Evolutionary conservation across 2,888 invertebrate genomes (phyloP), one percentile per base, ranked within the genome.

Genomic region (Diabrotica balteata): DNA sequence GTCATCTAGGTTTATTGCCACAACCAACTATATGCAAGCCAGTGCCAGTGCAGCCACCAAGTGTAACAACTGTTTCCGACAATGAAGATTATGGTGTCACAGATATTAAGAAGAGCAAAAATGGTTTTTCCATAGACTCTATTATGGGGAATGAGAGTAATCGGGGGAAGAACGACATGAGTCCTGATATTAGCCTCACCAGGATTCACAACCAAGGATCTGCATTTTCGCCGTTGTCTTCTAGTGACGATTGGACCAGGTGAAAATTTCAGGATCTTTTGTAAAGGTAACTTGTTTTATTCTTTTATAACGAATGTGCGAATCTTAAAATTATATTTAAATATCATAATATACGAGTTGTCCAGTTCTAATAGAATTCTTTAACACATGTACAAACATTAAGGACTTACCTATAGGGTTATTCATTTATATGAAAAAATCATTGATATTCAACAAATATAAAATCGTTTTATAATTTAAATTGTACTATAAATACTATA

Each of bases 151-250:
- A 77, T 45, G 79, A 80, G 63, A 73, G 75, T 17, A 77, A 78
- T 69, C 66, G 52, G 67, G 67, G 75, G 8, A 75, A 55, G 54
- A 79, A 77, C 68, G 76, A 74, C 2, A 74, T 78, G 43, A 78
- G 75, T 72, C 72, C 77, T 6, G 79, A 77, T 58, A 74, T 79
- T 82, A 73, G 74, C 44, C 68, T 82, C 59, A 78, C 80, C 42
- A 77, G 81, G 59, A 80, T 84, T 42, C 80, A 85, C 67, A 86
- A 87, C 78, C 86, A 89, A 80, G 86, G 88, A 50, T 87, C 89
- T 7, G 92, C 92, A 8, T 92, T 93, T 80, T 91, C 91, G 2
- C 91, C 92, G 7, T 85, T 92, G 1, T 86, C 86, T 72, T 84
- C 79, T 4, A 85, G 87, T 17, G 89, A 89, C 67, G 89, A 89